A percentile compares a stretch with the other conserved stretches of the same genome.
Conservation (phyloP, 1,140 invertebrate genomes). For the Papilio machaon region DNA sequence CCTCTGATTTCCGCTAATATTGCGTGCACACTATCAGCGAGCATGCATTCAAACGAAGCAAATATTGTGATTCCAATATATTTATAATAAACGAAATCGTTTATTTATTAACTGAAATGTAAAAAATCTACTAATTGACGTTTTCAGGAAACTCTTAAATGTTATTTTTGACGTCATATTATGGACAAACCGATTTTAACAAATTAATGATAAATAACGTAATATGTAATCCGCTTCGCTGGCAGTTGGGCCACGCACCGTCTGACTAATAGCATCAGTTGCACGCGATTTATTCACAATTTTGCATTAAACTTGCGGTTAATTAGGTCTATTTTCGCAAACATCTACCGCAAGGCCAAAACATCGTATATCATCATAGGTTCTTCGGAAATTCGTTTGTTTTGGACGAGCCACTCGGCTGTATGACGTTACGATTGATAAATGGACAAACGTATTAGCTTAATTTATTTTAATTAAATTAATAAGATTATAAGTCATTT, state of each 20-base stretch:
- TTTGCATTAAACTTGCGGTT: conserved; percentile 42
- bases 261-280: conserved; percentile 42
- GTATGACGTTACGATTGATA: conserved; percentile 7
- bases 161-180: background rate
- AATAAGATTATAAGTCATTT: background rate
- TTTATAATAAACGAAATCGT: too few species aligned
- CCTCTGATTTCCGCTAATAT: conserved; percentile 16
- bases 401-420: background rate
- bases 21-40: background rate
- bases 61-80: background rate
- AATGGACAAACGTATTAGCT: conserved; percentile 5
- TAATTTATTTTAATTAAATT: background rate
- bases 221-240: conserved; percentile 31
- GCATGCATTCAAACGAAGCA: background rate
- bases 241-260: conserved; percentile 22
- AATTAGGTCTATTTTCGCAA: conserved; percentile 48
- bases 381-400: conserved; percentile 26
- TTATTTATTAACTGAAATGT: background rate
- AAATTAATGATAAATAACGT: background rate
- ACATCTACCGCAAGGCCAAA: background rate
- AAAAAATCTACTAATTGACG: background rate
- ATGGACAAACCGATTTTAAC: conserved; percentile 4
- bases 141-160: background rate
- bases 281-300: conserved; percentile 48
- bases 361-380: conserved; percentile 7